Evolutionary conservation across 2,888 invertebrate species (phyloP).

Genomic region (Labia minor): DNA sequence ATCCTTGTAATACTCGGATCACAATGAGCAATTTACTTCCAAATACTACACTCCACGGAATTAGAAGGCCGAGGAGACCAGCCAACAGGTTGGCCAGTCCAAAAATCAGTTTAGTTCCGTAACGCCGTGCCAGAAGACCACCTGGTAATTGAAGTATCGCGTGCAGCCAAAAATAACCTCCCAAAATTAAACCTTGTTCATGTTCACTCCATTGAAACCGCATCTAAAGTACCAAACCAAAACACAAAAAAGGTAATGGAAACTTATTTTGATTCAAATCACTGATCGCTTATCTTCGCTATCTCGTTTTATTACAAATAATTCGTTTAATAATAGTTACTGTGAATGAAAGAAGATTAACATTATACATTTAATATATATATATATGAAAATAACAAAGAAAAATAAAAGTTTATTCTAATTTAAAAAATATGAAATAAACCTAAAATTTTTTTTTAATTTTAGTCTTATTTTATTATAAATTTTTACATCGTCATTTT

Average conservation of each 20-base stretch:
- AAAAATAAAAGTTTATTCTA: too few relatives aligned
- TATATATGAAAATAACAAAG: too few relatives aligned
- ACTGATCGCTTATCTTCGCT: too few relatives aligned
- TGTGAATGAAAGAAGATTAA: too few relatives aligned
- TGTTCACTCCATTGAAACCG: conserved; percentile 53
- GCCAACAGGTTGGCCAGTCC: conserved; percentile 54
- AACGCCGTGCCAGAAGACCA: conserved; percentile 53
- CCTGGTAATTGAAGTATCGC: conserved; percentile 62
- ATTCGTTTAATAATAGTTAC: too few relatives aligned
- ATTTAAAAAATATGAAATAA: too few relatives aligned
- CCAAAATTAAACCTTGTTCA: conserved; percentile 50
- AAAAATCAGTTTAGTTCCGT: conserved; percentile 60
- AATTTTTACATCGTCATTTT: too few relatives aligned
- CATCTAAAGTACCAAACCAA: conserved; percentile 27
- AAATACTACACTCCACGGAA: conserved; percentile 52
- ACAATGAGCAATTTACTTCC: conserved; percentile 46
- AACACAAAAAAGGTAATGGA: too few relatives aligned
- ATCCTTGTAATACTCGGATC: conserved; percentile 54
- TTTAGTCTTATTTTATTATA: too few relatives aligned
- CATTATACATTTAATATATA: too few relatives aligned
- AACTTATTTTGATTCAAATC: too few relatives aligned
- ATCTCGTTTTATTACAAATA: conserved; percentile 15
- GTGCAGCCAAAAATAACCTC: conserved; percentile 63
- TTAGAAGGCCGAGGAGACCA: conserved; percentile 50
- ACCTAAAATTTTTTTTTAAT: too few relatives aligned